Base-by-base conservation (phyloP, 1,140 invertebrate genomes). In the Drosophila repleta region DNA sequence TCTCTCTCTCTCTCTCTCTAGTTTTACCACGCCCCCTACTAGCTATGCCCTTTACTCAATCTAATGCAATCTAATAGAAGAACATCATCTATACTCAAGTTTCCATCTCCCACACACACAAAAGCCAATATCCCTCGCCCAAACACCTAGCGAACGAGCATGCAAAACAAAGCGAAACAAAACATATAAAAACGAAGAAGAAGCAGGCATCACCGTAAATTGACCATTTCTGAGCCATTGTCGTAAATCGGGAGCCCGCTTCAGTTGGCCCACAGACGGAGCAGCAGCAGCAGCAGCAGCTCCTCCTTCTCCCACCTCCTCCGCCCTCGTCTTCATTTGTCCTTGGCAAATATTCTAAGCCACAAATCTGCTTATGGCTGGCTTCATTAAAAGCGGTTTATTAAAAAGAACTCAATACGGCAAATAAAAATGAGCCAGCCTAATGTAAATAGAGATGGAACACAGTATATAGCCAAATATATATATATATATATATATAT, bases 341-440 rank as follows among this genome's bases (percentile, higher is more conserved):
- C 79, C 68, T 72, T 55, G 63, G 68, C 58, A 89, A 84, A 89
- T 88, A 89, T 81, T 74, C 83, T 88, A 88, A 88, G 84, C 84
- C 83, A 84, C 84, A 88, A 88, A 88, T 88, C 83, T 88, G 79
- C 83, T 88, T 88, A 88, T 79, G 73, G 72, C 63, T 49, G 62
- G 79, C 79, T 88, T 88, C 83, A 88, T 88, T 88, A 88, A 88
- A 89, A 89, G 73, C 84, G 76, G 66, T 87, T 87, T 87, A 87
- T 82, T 87, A 73, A 67, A 70, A 88, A 66, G 72, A 82, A 75
- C 52, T 74, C 63, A 62, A 79, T 39, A 21, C 55, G 18, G n/a
- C 20, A 69, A 49, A 35, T 37, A 43, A 68, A 73, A 39, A 24
- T 37, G 17, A 46, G 24, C 24, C 32, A 21, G 43, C 17, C 46